Conservation (phyloP, 2,113 vertebrate species). For the Sinocyclocheilus anophthalmus region DNA sequence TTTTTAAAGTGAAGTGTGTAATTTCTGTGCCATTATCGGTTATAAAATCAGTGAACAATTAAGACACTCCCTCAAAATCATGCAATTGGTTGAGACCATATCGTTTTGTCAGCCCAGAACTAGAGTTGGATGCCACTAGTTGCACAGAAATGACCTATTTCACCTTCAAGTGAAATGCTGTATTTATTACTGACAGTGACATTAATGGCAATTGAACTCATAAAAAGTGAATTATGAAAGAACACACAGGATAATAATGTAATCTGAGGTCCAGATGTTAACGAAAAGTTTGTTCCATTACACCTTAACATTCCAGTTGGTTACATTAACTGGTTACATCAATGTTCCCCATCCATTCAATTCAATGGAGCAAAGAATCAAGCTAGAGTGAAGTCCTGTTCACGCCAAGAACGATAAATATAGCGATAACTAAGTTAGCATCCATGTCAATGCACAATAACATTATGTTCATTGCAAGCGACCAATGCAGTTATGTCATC, state of each 20-base stretch:
- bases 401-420: neutral
- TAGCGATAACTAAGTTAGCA: neutral
- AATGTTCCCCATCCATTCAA: slow-evolving; percentile 2
- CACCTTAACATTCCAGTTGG: neutral
- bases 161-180: neutral
- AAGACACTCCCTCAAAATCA: neutral
- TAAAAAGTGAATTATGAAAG: neutral
- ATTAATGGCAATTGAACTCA: neutral
- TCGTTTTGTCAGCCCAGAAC: neutral
- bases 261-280: neutral
- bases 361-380: neutral
- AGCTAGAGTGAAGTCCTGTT: neutral
- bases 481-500: neutral
- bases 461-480: neutral
- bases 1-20: neutral
- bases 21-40: neutral
- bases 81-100: neutral
- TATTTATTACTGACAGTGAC: neutral
- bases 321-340: neutral
- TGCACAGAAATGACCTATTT: neutral
- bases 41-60: neutral
- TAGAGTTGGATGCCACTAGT: neutral
- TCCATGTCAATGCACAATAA: neutral
- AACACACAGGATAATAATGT: neutral
- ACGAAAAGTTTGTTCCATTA: neutral